Conservation (phyloP, 23 tunicate genomes). For the Aplidium turbinatum region DNA sequence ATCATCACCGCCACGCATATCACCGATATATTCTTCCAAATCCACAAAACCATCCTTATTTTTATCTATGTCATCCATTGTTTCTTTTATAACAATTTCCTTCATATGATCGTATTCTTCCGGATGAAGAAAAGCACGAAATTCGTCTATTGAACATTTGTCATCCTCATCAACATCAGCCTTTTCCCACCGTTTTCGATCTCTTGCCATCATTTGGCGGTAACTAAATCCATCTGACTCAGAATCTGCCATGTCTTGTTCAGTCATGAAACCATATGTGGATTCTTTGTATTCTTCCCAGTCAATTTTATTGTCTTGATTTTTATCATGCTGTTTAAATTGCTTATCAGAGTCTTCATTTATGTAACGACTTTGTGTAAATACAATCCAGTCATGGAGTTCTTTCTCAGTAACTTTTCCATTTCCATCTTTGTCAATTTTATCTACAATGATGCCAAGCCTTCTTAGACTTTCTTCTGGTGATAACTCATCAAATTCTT, state of each 20-base stretch:
- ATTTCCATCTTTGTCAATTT: constrained; percentile 84
- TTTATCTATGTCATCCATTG: constrained; percentile 90
- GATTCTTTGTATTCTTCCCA: constrained; percentile 92
- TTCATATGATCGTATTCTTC: constrained; percentile 94
- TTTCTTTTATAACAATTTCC: constrained; percentile 80
- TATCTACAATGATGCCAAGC: constrained; percentile 66
- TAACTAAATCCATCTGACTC: constrained; percentile 55
- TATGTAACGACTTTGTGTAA: constrained; percentile 73
- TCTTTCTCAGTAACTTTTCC: constrained; percentile 70
- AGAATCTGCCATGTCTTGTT: constrained; percentile 18
- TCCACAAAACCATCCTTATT: constrained; percentile 75
- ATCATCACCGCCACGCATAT: constrained; percentile 45
- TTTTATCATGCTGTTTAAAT: constrained; percentile 53
- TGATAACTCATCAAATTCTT: constrained; percentile 58
- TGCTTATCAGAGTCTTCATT: constrained; percentile 78
- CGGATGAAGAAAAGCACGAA: constrained; percentile 88
- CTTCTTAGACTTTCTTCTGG: constrained; percentile 75
- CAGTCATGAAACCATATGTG: constrained; percentile 85
- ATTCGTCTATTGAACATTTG: constrained; percentile 52
- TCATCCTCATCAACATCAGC: constrained; percentile 64
- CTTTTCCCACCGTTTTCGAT: constrained; percentile 58
- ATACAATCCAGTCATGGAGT: constrained; percentile 77
- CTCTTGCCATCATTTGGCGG: constrained; percentile 64
- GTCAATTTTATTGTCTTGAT: constrained; percentile 72
- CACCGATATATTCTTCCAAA: constrained; percentile 81